Base-by-base conservation (phyloP, 2,113 vertebrate genomes). In the Calidris pugnax region DNA sequence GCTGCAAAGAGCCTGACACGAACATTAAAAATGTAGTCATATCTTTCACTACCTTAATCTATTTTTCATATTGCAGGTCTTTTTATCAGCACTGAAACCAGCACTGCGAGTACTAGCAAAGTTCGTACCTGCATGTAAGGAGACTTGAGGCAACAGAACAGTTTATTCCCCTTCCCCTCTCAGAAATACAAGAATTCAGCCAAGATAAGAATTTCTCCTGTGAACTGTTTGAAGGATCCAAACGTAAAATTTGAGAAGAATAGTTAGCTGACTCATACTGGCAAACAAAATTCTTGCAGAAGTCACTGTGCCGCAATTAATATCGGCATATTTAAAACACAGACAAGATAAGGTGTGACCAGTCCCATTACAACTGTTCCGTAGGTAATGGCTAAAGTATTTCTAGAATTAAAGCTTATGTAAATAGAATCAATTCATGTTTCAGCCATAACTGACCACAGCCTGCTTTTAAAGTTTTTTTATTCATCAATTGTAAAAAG, bases 401-500 rank as follows among this genome's bases (percentile, higher is more conserved):
- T 87, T 80, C 72, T 11, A 41, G 24, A 80, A 66, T 14, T 26
- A 72, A 72, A 73, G 62, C 57, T 95, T 48, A 73, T 4, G 6
- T n/a, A 73, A 93, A 88, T 13, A 57, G 26, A 71, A 67, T 3
- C 14, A 6, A 47, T 41, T 19, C 1, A 5, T 10, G 30, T 91
- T 91, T 75, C 92, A 51, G 64, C 32, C 24, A 11, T 33, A 62
- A 94, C 30, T 91, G 89, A 91, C 48, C 89, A 90, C 32, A 66
- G 50, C 45, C 72, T 72, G 75, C 76, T 85, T 88, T 69, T 56
- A 27, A 94, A 95, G 45, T 55, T 83, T 56, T 56, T 89, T 83
- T 6, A 77, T 73, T 80, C 92, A 77, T 37, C 56, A 55, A 79
- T 95, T 14, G 28, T 19, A 93, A 94, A 97, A 92, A 22, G n/a